Evolutionary conservation across 2,797 vertebrate genomes (phyloP).

Genomic region (Hybognathus amarus): DNA sequence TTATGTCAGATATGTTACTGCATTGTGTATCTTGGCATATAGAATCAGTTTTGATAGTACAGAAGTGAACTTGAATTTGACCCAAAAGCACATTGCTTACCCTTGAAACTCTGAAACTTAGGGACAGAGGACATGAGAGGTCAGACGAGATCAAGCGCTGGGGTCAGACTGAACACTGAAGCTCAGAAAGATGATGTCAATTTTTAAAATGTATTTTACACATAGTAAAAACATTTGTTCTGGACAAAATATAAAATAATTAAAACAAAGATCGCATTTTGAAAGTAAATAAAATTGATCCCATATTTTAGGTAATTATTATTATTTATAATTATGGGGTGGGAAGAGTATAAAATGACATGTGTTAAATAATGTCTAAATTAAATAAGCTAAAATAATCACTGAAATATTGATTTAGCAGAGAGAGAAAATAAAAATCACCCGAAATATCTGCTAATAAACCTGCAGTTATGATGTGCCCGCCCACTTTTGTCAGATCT

Average conservation of each 20-base stretch:
- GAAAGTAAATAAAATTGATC: neutral
- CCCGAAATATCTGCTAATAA: slow-evolving; percentile 32
- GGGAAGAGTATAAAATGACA: neutral
- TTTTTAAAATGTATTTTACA: neutral
- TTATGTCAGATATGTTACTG: neutral
- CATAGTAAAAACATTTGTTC: no score
- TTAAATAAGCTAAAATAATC: neutral
- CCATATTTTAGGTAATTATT: neutral
- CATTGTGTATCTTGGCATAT: neutral
- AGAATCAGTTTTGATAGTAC: neutral
- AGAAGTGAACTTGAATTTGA: slow-evolving; percentile 53
- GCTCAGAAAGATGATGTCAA: neutral
- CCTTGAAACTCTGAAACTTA: slow-evolving; percentile 37
- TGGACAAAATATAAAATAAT: neutral
- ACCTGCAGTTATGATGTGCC: slow-evolving; percentile 35
- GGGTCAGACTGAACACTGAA: neutral
- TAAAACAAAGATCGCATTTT: neutral
- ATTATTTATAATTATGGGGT: neutral
- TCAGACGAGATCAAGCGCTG: slow-evolving; percentile 32
- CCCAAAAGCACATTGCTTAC: slow-evolving; percentile 43
- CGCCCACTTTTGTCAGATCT: slow-evolving; percentile 48
- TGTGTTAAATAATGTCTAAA: neutral
- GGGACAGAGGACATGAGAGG: slow-evolving; percentile 11
- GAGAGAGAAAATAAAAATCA: neutral
- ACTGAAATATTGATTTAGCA: neutral